These are phyloP conservation scores for Hydrolagus colliei DNA, from an alignment of 2,797 vertebrate genomes.

Conservation along the genomic window DNA sequence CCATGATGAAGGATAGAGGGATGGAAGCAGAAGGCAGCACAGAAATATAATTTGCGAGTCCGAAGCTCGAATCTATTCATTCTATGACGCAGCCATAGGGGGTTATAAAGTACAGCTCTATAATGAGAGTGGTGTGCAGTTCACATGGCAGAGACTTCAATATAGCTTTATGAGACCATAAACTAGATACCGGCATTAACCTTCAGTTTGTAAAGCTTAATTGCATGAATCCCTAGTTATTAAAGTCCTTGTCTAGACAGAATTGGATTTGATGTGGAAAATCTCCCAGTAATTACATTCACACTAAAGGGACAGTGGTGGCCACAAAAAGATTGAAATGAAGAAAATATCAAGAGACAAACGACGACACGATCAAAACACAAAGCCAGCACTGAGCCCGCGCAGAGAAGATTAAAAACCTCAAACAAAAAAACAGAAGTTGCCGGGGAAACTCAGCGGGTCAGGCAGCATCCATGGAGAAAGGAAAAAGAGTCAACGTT, in stretches of 20 bases:
- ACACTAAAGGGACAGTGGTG: neutral
- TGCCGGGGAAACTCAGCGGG: too few relatives aligned
- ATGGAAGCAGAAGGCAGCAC: neutral
- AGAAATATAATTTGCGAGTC: neutral
- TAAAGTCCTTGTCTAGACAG: constrained; percentile 25
- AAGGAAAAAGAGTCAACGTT: too few relatives aligned
- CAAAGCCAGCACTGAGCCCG: neutral
- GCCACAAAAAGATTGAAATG: neutral
- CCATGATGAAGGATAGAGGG: too few relatives aligned
- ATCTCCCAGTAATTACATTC: constrained; percentile 18
- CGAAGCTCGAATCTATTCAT: neutral
- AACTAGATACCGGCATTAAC: constrained; percentile 1
- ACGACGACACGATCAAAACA: neutral
- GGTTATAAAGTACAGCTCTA: neutral
- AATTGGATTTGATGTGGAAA: constrained; percentile 26
- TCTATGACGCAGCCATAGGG: neutral
- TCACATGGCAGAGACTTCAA: neutral
- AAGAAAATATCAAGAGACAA: neutral
- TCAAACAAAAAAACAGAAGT: too few relatives aligned
- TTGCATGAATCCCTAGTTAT: constrained; percentile 14
- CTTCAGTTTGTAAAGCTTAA: constrained; percentile 9
- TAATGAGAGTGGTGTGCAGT: neutral
- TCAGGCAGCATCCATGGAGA: too few relatives aligned
- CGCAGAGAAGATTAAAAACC: neutral
- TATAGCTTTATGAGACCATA: neutral